Percentiles rank a stretch among this genome's conserved stretches.
Evolutionary conservation across 2,113 vertebrate genomes (phyloP).

Genomic region (Thalassarche chlororhynchos): DNA sequence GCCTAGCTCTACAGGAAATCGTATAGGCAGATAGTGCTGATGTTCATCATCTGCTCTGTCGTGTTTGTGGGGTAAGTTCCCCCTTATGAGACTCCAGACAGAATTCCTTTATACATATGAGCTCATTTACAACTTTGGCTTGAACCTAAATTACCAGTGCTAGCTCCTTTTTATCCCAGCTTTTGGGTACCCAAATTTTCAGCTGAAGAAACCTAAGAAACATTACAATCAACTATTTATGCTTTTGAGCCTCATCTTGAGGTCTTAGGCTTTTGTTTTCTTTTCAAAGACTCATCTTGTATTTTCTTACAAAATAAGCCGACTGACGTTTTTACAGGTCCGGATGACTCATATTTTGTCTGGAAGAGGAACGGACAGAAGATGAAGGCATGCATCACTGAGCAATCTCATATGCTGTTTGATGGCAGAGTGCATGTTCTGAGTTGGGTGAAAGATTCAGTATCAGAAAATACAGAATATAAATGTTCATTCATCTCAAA

Average conservation of each 20-base stretch:
- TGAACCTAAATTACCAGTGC: background rate
- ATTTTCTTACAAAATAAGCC: background rate
- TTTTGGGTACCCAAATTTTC: background rate
- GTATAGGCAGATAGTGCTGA: background rate
- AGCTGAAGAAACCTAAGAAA: background rate
- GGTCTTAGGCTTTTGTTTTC: background rate
- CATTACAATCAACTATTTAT: background rate
- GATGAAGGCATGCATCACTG: constrained; percentile 72
- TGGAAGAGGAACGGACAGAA: constrained; percentile 86
- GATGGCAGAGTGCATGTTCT: constrained; percentile 79
- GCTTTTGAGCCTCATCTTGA: background rate
- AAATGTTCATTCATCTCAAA: constrained; percentile 81
- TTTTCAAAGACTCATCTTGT: background rate
- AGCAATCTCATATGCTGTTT: constrained; percentile 72
- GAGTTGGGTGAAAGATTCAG: constrained; percentile 87
- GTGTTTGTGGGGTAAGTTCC: fast-evolving
- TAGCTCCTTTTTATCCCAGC: background rate
- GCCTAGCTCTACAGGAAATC: background rate
- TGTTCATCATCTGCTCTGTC: background rate
- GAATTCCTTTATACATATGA: background rate
- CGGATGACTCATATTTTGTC: constrained; percentile 77
- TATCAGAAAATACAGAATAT: constrained; percentile 81
- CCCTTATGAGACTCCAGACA: background rate
- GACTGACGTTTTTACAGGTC: constrained; percentile 76
- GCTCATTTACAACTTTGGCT: background rate